These are phyloP conservation scores for Melitaea cinxia DNA, from an alignment of 1,140 invertebrate genomes.

Conservation along the genomic window DNA sequence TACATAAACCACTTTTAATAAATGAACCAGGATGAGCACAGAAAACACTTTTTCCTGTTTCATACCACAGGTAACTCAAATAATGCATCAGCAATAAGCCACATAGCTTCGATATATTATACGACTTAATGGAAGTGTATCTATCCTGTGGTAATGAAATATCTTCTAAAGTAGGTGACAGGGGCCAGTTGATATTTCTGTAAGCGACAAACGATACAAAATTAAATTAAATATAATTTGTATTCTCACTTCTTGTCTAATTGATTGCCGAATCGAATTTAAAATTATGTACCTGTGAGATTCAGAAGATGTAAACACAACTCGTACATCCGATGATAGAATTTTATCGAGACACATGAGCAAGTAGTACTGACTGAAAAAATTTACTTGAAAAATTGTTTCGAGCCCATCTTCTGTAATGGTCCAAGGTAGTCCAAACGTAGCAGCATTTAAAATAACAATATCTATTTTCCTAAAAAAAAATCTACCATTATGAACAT, in stretches of 20 bases:
- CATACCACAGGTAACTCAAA: slow-evolving; percentile 84
- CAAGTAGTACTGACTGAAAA: slow-evolving; percentile 93
- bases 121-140: slow-evolving; percentile 92
- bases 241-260: too few relatives aligned
- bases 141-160: slow-evolving; percentile 81
- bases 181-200: slow-evolving; percentile 85
- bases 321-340: slow-evolving; percentile 85
- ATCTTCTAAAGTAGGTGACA: slow-evolving; percentile 81
- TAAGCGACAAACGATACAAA: slow-evolving; percentile 40
- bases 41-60: slow-evolving; percentile 87
- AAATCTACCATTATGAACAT: not conserved
- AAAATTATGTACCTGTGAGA: slow-evolving; percentile 88
- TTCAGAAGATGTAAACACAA: slow-evolving; percentile 94
- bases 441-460: slow-evolving; percentile 95
- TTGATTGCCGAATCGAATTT: not conserved
- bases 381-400: slow-evolving; percentile 93
- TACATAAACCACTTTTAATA: slow-evolving; percentile 88
- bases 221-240: too few relatives aligned
- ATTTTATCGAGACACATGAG: slow-evolving; percentile 88
- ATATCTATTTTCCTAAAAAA: slow-evolving; percentile 89
- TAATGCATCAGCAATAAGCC: slow-evolving; percentile 91
- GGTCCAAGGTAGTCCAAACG: slow-evolving; percentile 90
- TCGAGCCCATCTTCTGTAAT: slow-evolving; percentile 93
- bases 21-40: slow-evolving; percentile 96
- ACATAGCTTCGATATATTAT: slow-evolving; percentile 95